Evolutionary conservation across 2,888 invertebrate species (phyloP), one percentile per base, ranked within the genome.

Genomic region (Diarsia rubi): DNA sequence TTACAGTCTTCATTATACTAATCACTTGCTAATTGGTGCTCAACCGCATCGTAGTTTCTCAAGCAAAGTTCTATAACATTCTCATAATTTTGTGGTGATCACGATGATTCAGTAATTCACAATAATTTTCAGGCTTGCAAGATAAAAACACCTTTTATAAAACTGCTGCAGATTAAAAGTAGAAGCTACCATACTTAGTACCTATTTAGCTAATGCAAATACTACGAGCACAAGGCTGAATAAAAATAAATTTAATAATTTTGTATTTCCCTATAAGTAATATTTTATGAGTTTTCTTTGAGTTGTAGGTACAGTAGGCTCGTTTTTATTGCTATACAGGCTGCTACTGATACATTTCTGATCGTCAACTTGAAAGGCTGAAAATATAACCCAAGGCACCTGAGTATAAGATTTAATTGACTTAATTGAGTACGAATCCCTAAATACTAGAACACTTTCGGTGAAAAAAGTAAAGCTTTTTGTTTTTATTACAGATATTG

Each of bases 401-500:
- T 37, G 37, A 37, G 37, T 37, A 37, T 37, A 6, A 37, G 3
- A 37, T 6, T 37, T 5, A 6, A 3, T 37, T 37, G 37, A 3
- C 0, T 4, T 5, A 4, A 37, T 31, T 3, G 16, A 12, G 11
- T 52, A 52, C 52, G 52, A 12, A 54, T 24, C 24, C 54, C 54
- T 54, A 57, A 57, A 57, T 19, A n/a, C 14, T 37, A 37, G 14
- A n/a, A 37, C 60, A 57, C 27, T 54, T 24, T 24, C 6, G 14
- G 54, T 24, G 14, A 54, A 24, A 24, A 54, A 57, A 27, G 8
- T 4, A 52, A 57, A 57, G 19, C 12, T 37, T 57, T 9, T 2
- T 12, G n/a, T 54, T 21, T 65, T 59, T 60, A 52, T 74, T 84
- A 45, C 91, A 96, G 96, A 92, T 95, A 75, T 86, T 96, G 67